Evolutionary conservation across 2,113 vertebrate genomes (phyloP).

Genomic region (Malurus elegans): DNA sequence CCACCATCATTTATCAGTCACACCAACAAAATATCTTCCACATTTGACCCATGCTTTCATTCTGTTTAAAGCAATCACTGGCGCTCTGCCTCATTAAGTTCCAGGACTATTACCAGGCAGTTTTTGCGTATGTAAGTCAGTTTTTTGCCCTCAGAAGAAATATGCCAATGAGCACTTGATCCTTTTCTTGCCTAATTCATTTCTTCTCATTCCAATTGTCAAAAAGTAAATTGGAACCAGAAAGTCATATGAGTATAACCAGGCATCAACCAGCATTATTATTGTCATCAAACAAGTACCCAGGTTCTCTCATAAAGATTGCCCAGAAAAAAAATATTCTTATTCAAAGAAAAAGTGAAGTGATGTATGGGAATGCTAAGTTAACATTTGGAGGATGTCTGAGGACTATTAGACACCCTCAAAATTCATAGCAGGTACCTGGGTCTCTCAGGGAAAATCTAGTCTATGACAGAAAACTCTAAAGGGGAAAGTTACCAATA

Average conservation of each 20-base stretch:
- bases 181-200: neutral
- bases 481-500: neutral
- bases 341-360: conserved; percentile 60
- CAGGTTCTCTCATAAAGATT: conserved; percentile 45
- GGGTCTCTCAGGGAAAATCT: neutral
- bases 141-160: neutral
- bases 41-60: neutral
- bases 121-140: neutral
- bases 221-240: conserved; percentile 56
- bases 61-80: neutral
- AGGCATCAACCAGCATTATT: conserved; percentile 32
- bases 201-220: conserved; percentile 31
- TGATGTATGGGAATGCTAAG: conserved; percentile 23
- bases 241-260: conserved; percentile 5
- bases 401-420: neutral
- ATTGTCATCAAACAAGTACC: conserved; percentile 57
- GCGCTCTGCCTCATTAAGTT: neutral
- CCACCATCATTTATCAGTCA: neutral
- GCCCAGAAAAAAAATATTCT: conserved; percentile 48
- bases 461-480: neutral
- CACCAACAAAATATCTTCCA: neutral
- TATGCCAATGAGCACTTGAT: neutral
- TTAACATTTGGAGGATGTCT: neutral
- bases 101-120: neutral
- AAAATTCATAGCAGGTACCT: neutral